Conservation (phyloP, 2,888 invertebrate species). For the Ochlodes sylvanus region DNA sequence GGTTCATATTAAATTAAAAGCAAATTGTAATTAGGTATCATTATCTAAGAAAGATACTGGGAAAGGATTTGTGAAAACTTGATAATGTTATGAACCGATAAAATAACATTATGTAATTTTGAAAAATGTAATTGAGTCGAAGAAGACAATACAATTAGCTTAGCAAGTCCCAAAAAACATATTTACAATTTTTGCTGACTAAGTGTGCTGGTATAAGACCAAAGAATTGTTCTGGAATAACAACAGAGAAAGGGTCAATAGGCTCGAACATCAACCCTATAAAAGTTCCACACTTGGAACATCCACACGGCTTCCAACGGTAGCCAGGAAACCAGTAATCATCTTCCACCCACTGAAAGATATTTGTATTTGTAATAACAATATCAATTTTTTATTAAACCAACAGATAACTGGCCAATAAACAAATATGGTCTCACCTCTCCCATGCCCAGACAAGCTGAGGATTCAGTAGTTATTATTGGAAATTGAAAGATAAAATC, state of each 20-base stretch:
- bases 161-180: slow-evolving; percentile 45
- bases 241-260: slow-evolving; percentile 46
- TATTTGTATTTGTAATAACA: slow-evolving; percentile 24
- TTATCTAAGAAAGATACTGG: neutral
- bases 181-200: slow-evolving; percentile 70
- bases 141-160: slow-evolving; percentile 42
- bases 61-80: neutral
- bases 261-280: slow-evolving; percentile 85
- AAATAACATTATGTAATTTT: neutral
- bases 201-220: slow-evolving; percentile 60
- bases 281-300: slow-evolving; percentile 83
- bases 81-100: neutral
- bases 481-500: slow-evolving; percentile 58
- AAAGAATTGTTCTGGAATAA: slow-evolving; percentile 55
- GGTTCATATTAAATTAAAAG: too few species aligned
- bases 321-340: slow-evolving; percentile 86
- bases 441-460: slow-evolving; percentile 58
- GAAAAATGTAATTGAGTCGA: slow-evolving; percentile 36
- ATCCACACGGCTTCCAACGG: slow-evolving; percentile 84
- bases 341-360: slow-evolving; percentile 79
- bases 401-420: neutral
- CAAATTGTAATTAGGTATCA: neutral
- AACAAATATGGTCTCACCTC: slow-evolving; percentile 57
- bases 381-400: neutral
- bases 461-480: slow-evolving; percentile 56